A percentile compares a stretch with the other conserved stretches of the same genome.
These are phyloP conservation scores for Echeneis naucrates DNA, from an alignment of 2,797 vertebrate genomes.

Conservation along the genomic window DNA sequence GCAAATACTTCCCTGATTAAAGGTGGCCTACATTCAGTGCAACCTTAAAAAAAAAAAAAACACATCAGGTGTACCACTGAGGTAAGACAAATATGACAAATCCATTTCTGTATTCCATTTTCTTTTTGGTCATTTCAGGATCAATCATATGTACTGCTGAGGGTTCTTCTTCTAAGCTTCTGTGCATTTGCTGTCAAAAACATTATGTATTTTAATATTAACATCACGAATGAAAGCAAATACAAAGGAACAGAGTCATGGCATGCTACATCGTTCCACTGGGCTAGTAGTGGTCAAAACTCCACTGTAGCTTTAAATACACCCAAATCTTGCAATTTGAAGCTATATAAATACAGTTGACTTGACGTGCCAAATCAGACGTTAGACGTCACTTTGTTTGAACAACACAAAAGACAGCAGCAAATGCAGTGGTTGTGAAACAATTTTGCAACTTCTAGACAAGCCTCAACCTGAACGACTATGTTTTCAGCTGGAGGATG, in stretches of 20 bases:
- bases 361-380: not conserved
- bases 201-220: not conserved
- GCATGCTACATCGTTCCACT: not conserved
- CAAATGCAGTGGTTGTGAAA: conserved; percentile 32
- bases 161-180: too few relatives aligned
- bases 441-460: conserved; percentile 54
- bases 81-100: not conserved
- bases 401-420: not conserved
- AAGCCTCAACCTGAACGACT: conserved; percentile 73
- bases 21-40: not conserved
- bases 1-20: not conserved
- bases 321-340: not conserved
- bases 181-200: too few relatives aligned
- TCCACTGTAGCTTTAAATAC: not conserved
- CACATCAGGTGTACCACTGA: too few relatives aligned
- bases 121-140: too few relatives aligned
- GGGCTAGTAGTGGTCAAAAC: not conserved
- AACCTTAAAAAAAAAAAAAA: not conserved
- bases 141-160: too few relatives aligned
- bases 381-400: not conserved
- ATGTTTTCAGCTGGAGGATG: conserved; percentile 24
- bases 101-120: too few relatives aligned
- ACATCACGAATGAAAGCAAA: not conserved
- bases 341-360: not conserved
- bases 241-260: too few relatives aligned